Evolutionary conservation across 2,113 vertebrate genomes (phyloP).

Genomic region (Prinia subflava): DNA sequence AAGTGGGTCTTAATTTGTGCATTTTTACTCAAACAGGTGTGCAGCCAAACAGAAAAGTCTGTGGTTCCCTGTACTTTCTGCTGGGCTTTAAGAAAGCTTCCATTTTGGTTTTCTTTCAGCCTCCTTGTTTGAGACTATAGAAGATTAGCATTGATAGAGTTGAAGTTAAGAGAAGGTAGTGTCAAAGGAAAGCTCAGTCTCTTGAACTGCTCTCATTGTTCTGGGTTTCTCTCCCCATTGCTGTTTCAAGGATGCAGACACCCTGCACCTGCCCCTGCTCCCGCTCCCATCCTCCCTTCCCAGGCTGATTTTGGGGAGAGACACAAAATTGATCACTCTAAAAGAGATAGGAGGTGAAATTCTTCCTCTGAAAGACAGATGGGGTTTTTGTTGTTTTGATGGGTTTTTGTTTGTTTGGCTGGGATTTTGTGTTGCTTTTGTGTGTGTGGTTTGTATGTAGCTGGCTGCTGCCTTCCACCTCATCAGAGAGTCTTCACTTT

Average conservation of each 20-base stretch:
- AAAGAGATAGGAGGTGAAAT: background rate
- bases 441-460: background rate
- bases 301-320: background rate
- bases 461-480: background rate
- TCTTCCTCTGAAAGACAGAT: background rate
- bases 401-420: background rate
- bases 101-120: background rate
- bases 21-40: background rate
- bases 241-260: background rate
- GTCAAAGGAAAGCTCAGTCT: background rate
- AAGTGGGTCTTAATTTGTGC: background rate
- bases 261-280: background rate
- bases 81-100: background rate
- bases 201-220: background rate
- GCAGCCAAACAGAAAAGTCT: background rate
- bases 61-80: background rate
- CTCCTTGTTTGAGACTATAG: background rate
- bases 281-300: background rate
- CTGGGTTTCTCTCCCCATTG: background rate
- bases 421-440: background rate
- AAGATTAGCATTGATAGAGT: background rate
- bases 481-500: background rate
- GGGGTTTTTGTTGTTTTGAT: background rate
- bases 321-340: background rate
- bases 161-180: background rate